These are phyloP conservation scores for Sesamia nonagrioides DNA, from an alignment of 1,140 invertebrate species.

Conservation along the genomic window DNA sequence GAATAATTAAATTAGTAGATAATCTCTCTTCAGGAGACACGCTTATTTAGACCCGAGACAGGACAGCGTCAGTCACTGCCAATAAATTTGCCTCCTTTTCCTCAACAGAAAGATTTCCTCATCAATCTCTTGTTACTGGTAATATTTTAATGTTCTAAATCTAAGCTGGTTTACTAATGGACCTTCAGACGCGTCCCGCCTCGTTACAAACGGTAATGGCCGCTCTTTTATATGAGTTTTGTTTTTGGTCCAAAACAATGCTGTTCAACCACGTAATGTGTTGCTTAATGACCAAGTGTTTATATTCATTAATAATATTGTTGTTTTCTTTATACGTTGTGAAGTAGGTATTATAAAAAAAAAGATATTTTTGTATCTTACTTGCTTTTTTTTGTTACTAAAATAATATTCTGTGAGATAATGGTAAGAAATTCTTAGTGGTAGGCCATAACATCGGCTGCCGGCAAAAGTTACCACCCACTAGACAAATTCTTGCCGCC, in stretches of 20 bases:
- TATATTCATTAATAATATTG: slow-evolving; percentile 47
- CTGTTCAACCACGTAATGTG: slow-evolving; percentile 56
- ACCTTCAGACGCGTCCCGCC: slow-evolving; percentile 50
- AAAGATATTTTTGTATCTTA: not conserved
- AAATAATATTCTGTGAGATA: no score
- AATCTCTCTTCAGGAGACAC: no score
- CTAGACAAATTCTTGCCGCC: no score
- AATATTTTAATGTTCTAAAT: slow-evolving; percentile 53
- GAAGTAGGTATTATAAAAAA: not conserved
- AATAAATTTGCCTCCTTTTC: not conserved
- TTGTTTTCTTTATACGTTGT: slow-evolving; percentile 2
- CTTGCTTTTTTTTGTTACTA: not conserved
- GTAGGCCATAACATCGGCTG: no score
- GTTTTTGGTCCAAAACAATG: slow-evolving; percentile 50
- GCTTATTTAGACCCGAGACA: no score
- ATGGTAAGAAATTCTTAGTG: no score
- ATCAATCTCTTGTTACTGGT: slow-evolving; percentile 36
- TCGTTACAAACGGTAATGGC: slow-evolving; percentile 57
- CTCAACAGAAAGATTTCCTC: slow-evolving; percentile 29
- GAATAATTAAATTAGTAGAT: no score
- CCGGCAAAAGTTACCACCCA: no score
- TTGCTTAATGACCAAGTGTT: slow-evolving; percentile 61
- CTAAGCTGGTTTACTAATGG: slow-evolving; percentile 61
- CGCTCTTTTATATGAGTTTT: slow-evolving; percentile 58
- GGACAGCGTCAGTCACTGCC: no score